Conservation (phyloP, 53 echinoderm and acorn worm species). For the Crossaster papposus region DNA sequence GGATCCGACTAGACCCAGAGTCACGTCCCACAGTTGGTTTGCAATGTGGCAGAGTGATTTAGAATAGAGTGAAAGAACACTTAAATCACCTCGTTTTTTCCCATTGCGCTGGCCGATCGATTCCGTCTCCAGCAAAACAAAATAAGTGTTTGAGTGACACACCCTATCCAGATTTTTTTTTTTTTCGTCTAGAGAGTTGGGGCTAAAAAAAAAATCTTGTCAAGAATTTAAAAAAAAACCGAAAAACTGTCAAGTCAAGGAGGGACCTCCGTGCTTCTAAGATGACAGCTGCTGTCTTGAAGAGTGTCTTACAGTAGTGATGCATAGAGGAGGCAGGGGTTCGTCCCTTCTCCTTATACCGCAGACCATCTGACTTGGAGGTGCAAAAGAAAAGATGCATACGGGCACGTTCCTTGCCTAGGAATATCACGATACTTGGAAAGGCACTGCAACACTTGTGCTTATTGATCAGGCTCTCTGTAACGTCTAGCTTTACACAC, state of each 20-base stretch:
- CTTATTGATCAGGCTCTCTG: constrained; percentile 47
- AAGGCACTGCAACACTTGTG: constrained; percentile 41
- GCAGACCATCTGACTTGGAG: not conserved
- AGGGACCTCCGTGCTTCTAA: not conserved
- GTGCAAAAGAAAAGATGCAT: not conserved
- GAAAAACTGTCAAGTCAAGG: not conserved
- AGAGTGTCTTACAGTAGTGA: not conserved
- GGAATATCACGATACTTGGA: constrained; percentile 23
- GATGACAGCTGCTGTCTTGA: constrained; percentile 13
- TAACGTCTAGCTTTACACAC: constrained; percentile 49
- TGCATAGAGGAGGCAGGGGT: constrained; percentile 11
- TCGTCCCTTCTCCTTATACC: not conserved
- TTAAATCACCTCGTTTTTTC: constrained; percentile 21
- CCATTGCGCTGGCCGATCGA: not conserved
- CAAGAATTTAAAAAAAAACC: too few relatives aligned
- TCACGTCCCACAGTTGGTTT: constrained; percentile 10
- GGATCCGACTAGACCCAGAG: not conserved
- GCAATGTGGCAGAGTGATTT: constrained; percentile 11
- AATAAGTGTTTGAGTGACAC: not conserved
- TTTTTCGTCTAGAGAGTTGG: not conserved
- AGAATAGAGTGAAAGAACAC: not conserved
- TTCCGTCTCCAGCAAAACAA: not conserved
- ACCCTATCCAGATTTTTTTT: not conserved
- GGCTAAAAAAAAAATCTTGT: too few relatives aligned
- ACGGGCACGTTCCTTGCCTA: constrained; percentile 20